These are phyloP conservation scores for Punctoribates punctum DNA, from an alignment of 2,888 invertebrate genomes.

Conservation along the genomic window DNA sequence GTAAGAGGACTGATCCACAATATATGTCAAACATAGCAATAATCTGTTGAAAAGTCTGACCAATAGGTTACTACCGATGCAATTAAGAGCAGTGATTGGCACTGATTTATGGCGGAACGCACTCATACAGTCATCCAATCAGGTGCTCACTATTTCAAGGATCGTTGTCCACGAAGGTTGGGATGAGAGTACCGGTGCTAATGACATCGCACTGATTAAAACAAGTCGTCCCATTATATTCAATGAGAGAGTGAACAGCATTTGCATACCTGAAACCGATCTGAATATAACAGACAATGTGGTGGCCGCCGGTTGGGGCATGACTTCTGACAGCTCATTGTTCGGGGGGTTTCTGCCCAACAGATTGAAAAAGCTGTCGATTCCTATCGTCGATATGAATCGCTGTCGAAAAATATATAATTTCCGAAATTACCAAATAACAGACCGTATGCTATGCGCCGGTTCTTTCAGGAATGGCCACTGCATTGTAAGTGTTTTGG, in stretches of 20 bases:
- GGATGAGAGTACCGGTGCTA: constrained; percentile 9
- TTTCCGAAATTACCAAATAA: constrained; percentile 24
- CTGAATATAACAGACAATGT: not conserved
- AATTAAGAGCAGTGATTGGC: constrained; percentile 38
- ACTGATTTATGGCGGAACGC: constrained; percentile 40
- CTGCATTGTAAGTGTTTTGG: constrained; percentile 27
- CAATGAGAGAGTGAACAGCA: constrained; percentile 34
- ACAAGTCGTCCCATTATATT: constrained; percentile 37
- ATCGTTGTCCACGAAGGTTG: constrained; percentile 40
- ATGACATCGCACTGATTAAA: constrained; percentile 40
- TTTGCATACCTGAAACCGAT: constrained; percentile 28
- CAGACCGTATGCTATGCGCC: constrained; percentile 40
- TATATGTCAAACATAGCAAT: not conserved
- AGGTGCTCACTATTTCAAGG: constrained; percentile 20
- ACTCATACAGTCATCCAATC: constrained; percentile 30
- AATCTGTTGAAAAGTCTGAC: constrained; percentile 1
- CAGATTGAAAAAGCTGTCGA: constrained; percentile 17
- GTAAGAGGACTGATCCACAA: constrained; percentile 18
- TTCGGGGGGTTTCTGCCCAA: constrained; percentile 23
- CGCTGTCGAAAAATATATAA: constrained; percentile 34
- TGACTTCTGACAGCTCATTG: constrained; percentile 27
- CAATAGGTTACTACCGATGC: constrained; percentile 33
- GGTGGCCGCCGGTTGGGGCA: constrained; percentile 37
- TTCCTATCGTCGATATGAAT: constrained; percentile 39
- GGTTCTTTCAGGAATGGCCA: constrained; percentile 38